Conservation (phyloP, 2,797 vertebrate genomes). For the Rhynchotus rufescens region DNA sequence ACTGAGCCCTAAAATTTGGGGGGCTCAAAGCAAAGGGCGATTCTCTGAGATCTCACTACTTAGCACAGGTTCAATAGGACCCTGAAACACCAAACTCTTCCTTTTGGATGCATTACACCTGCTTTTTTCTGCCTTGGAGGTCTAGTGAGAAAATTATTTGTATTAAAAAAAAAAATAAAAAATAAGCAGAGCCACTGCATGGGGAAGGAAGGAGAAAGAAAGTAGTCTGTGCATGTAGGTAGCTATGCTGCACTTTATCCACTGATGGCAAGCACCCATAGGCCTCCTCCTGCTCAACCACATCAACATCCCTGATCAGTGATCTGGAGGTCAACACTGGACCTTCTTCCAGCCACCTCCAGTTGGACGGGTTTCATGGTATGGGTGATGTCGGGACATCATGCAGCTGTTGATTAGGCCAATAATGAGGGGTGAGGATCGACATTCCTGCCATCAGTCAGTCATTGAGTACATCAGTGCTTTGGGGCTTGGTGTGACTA, state of each 20-base stretch:
- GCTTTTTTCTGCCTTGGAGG: background rate
- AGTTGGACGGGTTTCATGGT: fast-evolving
- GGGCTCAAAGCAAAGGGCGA: background rate
- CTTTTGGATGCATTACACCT: background rate
- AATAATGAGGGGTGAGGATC: background rate
- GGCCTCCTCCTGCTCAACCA: background rate
- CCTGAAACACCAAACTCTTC: background rate
- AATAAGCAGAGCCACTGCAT: background rate
- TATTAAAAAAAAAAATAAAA: background rate
- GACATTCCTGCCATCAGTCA: background rate
- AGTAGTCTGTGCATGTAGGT: fast-evolving
- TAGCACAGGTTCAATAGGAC: background rate
- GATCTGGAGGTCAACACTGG: background rate
- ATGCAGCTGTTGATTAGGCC: background rate
- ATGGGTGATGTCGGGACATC: fast-evolving
- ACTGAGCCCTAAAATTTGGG: background rate
- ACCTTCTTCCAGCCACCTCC: background rate
- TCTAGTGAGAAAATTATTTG: background rate
- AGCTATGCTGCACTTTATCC: background rate
- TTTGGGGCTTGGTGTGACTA: fast-evolving
- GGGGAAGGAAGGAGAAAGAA: background rate
- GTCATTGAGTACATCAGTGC: fast-evolving
- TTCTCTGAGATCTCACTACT: background rate
- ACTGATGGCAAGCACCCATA: background rate
- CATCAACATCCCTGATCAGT: background rate